phyloP scores from a whole-genome alignment of 2,113 vertebrate genomes.

The Hemibagrus wyckioides region DNA sequence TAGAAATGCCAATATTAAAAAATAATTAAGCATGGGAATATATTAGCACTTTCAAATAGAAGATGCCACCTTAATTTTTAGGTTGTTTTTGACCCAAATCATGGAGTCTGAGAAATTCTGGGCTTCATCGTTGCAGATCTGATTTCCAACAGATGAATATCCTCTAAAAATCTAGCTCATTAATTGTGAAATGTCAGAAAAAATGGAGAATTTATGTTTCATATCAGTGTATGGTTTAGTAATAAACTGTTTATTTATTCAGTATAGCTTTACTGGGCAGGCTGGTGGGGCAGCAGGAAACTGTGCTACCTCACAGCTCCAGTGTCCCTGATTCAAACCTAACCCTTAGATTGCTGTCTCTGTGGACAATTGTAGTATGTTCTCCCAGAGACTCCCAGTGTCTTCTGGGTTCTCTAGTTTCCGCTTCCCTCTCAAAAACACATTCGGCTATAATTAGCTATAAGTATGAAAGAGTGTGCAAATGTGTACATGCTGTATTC shows the following conservation, averaged over 20 bases:
- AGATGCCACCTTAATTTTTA: slow-evolving; percentile 15
- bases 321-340: not conserved
- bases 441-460: not conserved
- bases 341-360: not conserved
- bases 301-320: not conserved
- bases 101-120: not conserved
- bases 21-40: slow-evolving; percentile 75
- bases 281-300: not conserved
- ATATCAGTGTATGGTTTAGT: not conserved
- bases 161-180: not conserved
- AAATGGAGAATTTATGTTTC: not conserved
- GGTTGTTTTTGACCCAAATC: not conserved
- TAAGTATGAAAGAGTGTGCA: not conserved
- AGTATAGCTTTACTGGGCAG: not conserved
- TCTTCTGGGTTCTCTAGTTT: not conserved
- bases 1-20: slow-evolving; percentile 81
- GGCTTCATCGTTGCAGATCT: not conserved
- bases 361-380: not conserved
- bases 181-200: not conserved
- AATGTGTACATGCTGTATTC: not conserved
- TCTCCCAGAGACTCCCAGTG: not conserved
- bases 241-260: not conserved
- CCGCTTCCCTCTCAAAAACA: not conserved
- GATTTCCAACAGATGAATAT: not conserved
- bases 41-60: slow-evolving; percentile 60